Percentiles rank a stretch among this genome's conserved stretches.
These are phyloP conservation scores for Onchidella celtica DNA, from an alignment of 2,888 invertebrate species.

Conservation along the genomic window DNA sequence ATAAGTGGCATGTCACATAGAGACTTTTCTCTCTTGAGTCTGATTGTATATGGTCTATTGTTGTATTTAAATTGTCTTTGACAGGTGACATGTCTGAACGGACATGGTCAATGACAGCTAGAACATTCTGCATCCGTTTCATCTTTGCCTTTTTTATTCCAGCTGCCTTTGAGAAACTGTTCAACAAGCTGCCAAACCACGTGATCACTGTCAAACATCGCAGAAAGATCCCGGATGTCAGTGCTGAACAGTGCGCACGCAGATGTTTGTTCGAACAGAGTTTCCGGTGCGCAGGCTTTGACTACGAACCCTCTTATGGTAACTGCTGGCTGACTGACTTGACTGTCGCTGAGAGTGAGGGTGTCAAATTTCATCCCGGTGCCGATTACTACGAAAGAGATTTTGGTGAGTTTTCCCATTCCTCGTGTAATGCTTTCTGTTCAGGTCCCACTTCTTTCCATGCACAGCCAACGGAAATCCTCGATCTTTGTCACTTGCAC, in stretches of 20 bases:
- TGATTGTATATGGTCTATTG: too few species aligned
- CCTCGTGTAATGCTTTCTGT: too few species aligned
- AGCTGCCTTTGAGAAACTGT: constrained; percentile 74
- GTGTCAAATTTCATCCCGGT: constrained; percentile 62
- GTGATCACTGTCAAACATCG: constrained; percentile 71
- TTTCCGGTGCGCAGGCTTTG: constrained; percentile 74
- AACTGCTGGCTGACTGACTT: constrained; percentile 74
- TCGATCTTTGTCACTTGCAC: too few species aligned
- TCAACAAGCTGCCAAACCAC: constrained; percentile 75
- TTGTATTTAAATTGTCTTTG: too few species aligned
- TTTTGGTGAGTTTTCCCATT: constrained; percentile 64
- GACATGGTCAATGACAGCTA: too few species aligned
- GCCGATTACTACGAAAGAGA: constrained; percentile 73
- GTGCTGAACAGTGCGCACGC: constrained; percentile 76
- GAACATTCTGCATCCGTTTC: too few species aligned
- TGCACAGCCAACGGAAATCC: too few species aligned
- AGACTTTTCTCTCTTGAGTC: too few species aligned
- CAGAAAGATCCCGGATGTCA: constrained; percentile 66
- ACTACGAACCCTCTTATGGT: constrained; percentile 64
- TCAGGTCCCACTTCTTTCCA: too few species aligned
- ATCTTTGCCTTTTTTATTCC: constrained; percentile 31
- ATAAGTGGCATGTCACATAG: too few species aligned
- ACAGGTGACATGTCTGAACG: too few species aligned
- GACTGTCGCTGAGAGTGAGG: constrained; percentile 63
- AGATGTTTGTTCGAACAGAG: constrained; percentile 73